A percentile compares a stretch with the other conserved stretches of the same genome.
These are phyloP conservation scores for Falco naumanni DNA, from an alignment of 2,797 vertebrate species.

Conservation along the genomic window DNA sequence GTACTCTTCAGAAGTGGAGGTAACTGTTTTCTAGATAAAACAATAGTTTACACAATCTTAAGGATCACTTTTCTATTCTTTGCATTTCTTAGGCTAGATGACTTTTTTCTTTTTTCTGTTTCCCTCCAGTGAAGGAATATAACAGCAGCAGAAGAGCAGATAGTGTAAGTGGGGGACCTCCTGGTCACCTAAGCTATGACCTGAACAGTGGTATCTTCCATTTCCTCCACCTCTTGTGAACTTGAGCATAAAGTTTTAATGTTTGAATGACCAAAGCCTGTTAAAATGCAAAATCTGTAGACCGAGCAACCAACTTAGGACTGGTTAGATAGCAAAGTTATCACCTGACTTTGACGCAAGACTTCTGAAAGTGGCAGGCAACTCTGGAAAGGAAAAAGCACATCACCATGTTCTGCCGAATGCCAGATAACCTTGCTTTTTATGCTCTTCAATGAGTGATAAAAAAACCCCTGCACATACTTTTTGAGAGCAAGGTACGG, in stretches of 20 bases:
- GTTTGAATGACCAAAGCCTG: neutral
- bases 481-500: neutral
- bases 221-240: neutral
- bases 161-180: neutral
- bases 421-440: neutral
- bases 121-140: neutral
- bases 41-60: neutral
- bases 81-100: neutral
- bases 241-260: neutral
- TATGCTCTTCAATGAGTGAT: neutral
- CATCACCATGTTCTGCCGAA: neutral
- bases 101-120: neutral
- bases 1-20: neutral
- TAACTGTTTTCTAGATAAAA: neutral
- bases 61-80: neutral
- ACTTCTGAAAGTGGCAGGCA: neutral
- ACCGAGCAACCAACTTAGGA: neutral
- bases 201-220: neutral
- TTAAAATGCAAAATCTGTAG: neutral
- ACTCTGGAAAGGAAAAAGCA: neutral
- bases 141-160: neutral
- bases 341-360: neutral
- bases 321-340: neutral
- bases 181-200: neutral
- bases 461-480: neutral